Evolutionary conservation across 2,888 invertebrate species (phyloP).

Genomic region (Drosophila leonis): DNA sequence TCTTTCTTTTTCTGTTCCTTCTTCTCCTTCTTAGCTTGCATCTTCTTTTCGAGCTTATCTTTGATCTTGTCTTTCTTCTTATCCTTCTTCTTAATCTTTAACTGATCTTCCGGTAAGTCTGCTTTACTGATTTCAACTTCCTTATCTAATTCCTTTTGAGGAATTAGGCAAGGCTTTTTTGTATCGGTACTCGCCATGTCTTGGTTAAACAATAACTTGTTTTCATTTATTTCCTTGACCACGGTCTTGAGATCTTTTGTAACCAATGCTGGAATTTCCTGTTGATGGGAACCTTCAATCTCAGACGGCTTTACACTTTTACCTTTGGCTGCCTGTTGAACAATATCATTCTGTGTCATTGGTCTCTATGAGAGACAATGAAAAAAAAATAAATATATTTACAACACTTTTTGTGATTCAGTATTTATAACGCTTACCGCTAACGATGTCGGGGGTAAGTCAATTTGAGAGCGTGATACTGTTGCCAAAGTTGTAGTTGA

Average conservation of each 20-base stretch:
- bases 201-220: background rate
- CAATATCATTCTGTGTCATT: background rate
- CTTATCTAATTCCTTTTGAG: background rate
- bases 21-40: background rate
- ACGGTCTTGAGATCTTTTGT: background rate
- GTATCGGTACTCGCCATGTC: background rate
- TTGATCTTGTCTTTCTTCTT: background rate
- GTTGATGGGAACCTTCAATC: no score
- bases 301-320: background rate
- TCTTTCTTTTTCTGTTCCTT: background rate
- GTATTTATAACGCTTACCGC: background rate
- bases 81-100: background rate
- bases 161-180: no score
- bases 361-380: background rate
- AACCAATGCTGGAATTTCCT: no score
- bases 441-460: background rate
- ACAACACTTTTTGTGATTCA: background rate
- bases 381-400: background rate
- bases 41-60: background rate
- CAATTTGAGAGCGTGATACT: no score
- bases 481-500: no score
- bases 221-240: no score
- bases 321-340: background rate
- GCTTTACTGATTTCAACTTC: background rate
- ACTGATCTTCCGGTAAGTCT: background rate